Base-by-base conservation (phyloP, 2,113 vertebrate species). In the Scopus umbretta region DNA sequence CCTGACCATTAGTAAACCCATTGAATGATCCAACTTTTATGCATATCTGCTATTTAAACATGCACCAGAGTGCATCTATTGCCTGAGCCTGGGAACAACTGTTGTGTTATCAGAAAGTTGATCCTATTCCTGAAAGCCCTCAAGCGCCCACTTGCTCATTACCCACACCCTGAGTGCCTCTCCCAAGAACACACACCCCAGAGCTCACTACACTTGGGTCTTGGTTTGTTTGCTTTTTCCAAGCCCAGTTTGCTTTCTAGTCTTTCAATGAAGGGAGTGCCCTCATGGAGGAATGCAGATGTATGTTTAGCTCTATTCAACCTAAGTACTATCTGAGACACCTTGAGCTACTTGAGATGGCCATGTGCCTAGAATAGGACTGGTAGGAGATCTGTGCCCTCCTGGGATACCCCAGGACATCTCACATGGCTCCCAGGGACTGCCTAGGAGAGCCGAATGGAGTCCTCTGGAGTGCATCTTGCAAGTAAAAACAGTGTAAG, bases 151-250 rank as follows among this genome's bases (percentile, higher is more conserved):
- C 80, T 95, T 76, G 80, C 71, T 90, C 67, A 22, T 80, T 94
- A 32, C 63, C 58, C 94, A 95, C 94, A 92, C 94, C 86, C 83
- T 59, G 68, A 67, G 50, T 3, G 15, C 86, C 91, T 96, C 71
- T 96, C 86, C 92, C 94, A 81, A 38, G 66, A 78, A 49, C 5
- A 7, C 80, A 91, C 67, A 17, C 75, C 84, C 65, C 65, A 67
- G 50, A 88, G 47, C 80, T 88, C 45, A 14, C 80, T 26, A n/a
- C 10, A 11, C 47, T 68, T 42, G 16, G 2, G 49, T 88, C 80
- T 66, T 47, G 58, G 9, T 80, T 86, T 95, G 80, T 96, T 97
- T 97, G 86, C 71, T 95, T 95, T 95, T 42, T 94, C 72, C 92
- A 84, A 91, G 91, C 80, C 52, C 26, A 11, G 86, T 95, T 96